Conservation (phyloP, 2,888 invertebrate species). For the Drosophila merina region DNA sequence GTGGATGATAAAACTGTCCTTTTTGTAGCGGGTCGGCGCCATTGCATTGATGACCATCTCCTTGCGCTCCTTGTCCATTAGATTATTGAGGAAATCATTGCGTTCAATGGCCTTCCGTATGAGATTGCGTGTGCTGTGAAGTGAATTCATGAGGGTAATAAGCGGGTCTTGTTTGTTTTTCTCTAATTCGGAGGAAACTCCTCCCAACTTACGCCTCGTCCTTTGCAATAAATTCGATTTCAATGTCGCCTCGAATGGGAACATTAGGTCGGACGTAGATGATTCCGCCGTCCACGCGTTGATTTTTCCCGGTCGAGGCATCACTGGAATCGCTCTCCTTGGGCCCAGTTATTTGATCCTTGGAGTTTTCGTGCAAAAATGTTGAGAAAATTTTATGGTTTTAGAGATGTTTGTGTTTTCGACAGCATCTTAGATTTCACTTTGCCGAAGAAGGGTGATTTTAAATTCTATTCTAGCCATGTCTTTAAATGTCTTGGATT, state of each 20-base stretch:
- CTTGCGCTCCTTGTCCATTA: constrained; percentile 89
- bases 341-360: constrained; percentile 65
- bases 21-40: constrained; percentile 88
- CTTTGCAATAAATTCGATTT: constrained; percentile 86
- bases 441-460: background rate
- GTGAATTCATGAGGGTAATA: constrained; percentile 31
- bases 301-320: constrained; percentile 58
- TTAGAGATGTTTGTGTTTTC: constrained; percentile 48
- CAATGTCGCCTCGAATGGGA: constrained; percentile 83
- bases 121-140: constrained; percentile 86
- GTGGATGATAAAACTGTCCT: constrained; percentile 89
- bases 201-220: constrained; percentile 85
- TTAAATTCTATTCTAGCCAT: background rate
- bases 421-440: constrained; percentile 15
- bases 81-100: constrained; percentile 93
- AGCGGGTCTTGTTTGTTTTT: constrained; percentile 38
- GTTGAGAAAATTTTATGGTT: constrained; percentile 22
- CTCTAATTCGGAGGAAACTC: constrained; percentile 17
- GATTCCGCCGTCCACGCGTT: constrained; percentile 85
- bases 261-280: constrained; percentile 85
- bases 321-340: constrained; percentile 49
- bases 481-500: too few relatives aligned
- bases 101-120: constrained; percentile 90
- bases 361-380: constrained; percentile 40
- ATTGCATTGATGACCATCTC: constrained; percentile 92